Percentiles rank a stretch among this genome's conserved stretches.
Conservation (phyloP, 2,797 vertebrate genomes). For the Naso thynnoides region DNA sequence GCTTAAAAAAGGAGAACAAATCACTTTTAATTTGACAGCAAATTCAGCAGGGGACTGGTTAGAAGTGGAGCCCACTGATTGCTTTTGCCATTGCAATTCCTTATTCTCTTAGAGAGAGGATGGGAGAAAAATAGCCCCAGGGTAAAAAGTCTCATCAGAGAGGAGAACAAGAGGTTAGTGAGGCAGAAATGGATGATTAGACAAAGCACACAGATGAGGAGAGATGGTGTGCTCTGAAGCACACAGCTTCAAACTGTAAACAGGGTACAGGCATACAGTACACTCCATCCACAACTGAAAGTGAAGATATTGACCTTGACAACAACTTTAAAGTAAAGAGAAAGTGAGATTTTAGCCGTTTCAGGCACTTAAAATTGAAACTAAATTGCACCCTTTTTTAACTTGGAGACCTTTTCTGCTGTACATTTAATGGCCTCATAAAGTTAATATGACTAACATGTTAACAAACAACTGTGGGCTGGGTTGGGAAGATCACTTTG, state of each 20-base stretch:
- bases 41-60: constrained; percentile 72
- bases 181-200: constrained; percentile 70
- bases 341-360: background rate
- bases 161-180: constrained; percentile 78
- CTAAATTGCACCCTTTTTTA: background rate
- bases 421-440: background rate
- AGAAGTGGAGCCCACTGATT: constrained; percentile 78
- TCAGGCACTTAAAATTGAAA: background rate
- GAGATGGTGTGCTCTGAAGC: constrained; percentile 31
- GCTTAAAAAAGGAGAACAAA: constrained; percentile 67
- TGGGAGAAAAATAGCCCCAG: constrained; percentile 80
- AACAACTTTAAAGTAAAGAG: background rate
- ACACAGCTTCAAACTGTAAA: constrained; percentile 7
- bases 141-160: constrained; percentile 75
- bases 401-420: too few species aligned
- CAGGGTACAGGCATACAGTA: background rate
- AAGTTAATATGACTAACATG: background rate
- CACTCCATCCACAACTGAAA: background rate
- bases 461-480: background rate
- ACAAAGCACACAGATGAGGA: constrained; percentile 64
- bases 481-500: too few species aligned
- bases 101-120: constrained; percentile 83
- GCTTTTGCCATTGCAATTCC: constrained; percentile 82
- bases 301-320: too few species aligned
- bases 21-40: constrained; percentile 80